Evolutionary conservation across 92 coral and sea anemone genomes (phyloP), one percentile per base, ranked within the genome.

Genomic region (Parazoanthus darwini): DNA sequence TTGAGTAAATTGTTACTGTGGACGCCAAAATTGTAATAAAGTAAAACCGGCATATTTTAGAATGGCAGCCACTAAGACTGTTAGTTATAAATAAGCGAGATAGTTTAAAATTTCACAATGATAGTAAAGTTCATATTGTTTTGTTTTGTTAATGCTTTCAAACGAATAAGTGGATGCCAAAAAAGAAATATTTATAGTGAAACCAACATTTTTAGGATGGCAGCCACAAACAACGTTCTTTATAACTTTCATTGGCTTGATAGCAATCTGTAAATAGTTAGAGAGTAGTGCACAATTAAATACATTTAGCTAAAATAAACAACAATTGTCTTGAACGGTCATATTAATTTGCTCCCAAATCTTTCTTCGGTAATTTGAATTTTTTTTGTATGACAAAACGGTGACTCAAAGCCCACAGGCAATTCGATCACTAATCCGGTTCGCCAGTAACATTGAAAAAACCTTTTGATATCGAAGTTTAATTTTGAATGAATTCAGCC

Each of bases 321-420:
- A 78, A 78, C 82, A 37, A 78, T 78, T 54, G 82, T 38, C 9
- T 77, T 29, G 33, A 77, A 77, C 58, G 56, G 56, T 77, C 26
- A 73, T 70, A 70, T 29, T 29, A 70, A 70, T 29, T 29, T 70
- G 23, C 29, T 33, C 33, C 75, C 75, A 42, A 38, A 18, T 77
- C 38, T 29, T 14, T 68, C 74, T 3, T 46, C 66, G 56, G 65
- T 38, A 18, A 44, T 6, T 44, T 44, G 20, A 44, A 20, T 29
- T 29, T 29, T 29, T 29, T 48, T 35, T 78, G 82, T 44, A 65
- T 46, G 82, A 63, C 65, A 43, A 44, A 6, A 44, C 20, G 35
- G 59, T 78, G 82, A 78, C 58, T 18, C 59, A 46, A 78, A 44
- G 36, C 82, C 63, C 18, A n/a, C 82, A 44, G 33, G 38, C 65